Base-by-base conservation (phyloP, 2,113 vertebrate species). In the Antennarius striatus region DNA sequence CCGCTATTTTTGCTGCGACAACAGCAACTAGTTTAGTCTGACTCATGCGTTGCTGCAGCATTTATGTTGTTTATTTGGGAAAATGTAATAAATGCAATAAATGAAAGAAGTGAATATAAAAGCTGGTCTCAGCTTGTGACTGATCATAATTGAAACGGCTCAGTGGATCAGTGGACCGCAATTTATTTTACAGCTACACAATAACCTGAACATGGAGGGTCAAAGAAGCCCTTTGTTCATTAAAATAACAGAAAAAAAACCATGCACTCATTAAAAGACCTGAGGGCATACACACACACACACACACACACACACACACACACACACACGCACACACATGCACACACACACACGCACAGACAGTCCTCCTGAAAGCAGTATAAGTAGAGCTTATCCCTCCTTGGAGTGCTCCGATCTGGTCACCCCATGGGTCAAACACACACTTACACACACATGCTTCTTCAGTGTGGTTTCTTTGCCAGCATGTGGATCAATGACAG, bases 311-410 rank as follows among this genome's bases (percentile, higher is more conserved):
- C 52, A 56, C 46, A 42, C 53, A 58, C 36, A 13, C 49, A 16
- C 59, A 49, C 58, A 53, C 17, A 50, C 54, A 63, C 54, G 62
- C 50, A 48, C 58, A 40, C 56, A 62, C 55, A 45, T 51, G 11
- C 65, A 28, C 57, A 42, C 60, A 53, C 48, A 54, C 22, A 52
- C n/a, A n/a, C n/a, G n/a, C n/a, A n/a, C n/a, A n/a, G n/a, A 53
- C 36, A 54, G 28, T 46, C 14, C 22, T 52, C 64, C 45, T 48
- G 54, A 68, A 63, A 68, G 78, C 55, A 63, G 64, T 71, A 70
- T 78, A 85, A 86, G 85, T 60, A 69, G 63, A 83, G 84, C 83
- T 91, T 80, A 85, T 87, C 82, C 82, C 71, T 85, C 82, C 83
- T 81, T 77, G 72, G 80, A 77, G 47, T 77, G 74, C 80, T 85